Percentiles rank a stretch among this genome's conserved stretches.
These are phyloP conservation scores for Brachyistius frenatus DNA, from an alignment of 2,113 vertebrate species.

Conservation along the genomic window DNA sequence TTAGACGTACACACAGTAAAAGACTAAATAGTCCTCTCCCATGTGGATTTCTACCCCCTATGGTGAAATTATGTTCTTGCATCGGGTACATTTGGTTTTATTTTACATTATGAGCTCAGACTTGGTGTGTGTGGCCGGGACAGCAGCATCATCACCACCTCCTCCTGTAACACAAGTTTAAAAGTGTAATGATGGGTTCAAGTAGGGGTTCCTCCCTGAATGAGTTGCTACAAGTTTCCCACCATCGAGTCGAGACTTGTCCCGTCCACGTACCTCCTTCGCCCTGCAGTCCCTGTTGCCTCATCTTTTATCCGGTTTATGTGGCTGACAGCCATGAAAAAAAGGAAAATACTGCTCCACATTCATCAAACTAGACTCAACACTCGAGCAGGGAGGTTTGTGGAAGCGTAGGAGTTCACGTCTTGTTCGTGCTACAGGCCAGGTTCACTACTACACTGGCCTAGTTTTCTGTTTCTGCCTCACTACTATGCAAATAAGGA, in stretches of 20 bases:
- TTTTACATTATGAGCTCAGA: not conserved
- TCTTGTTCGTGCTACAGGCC: conserved; percentile 61
- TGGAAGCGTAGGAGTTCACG: conserved; percentile 62
- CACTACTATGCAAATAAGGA: conserved; percentile 13
- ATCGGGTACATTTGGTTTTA: conserved; percentile 22
- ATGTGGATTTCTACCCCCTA: conserved; percentile 10
- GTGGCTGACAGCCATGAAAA: conserved; percentile 60
- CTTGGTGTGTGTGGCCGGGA: not conserved
- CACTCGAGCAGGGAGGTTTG: conserved; percentile 48
- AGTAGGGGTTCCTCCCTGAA: not conserved
- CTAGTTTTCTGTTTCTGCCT: conserved; percentile 51
- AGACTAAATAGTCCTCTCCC: conserved; percentile 4
- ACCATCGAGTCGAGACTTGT: conserved; percentile 30
- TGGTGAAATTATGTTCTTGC: conserved; percentile 5
- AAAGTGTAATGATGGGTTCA: not conserved
- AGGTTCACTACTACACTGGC: conserved; percentile 51
- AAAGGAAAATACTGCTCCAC: conserved; percentile 36
- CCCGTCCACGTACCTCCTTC: conserved; percentile 59
- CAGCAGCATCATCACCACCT: not conserved
- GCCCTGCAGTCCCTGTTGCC: conserved; percentile 36
- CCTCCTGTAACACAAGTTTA: not conserved
- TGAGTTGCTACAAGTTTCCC: conserved; percentile 31
- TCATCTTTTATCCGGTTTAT: conserved; percentile 57
- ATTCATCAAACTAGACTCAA: conserved; percentile 62
- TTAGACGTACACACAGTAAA: conserved; percentile 14